These are phyloP conservation scores for Clamator glandarius DNA, from an alignment of 2,797 vertebrate species.

Conservation along the genomic window DNA sequence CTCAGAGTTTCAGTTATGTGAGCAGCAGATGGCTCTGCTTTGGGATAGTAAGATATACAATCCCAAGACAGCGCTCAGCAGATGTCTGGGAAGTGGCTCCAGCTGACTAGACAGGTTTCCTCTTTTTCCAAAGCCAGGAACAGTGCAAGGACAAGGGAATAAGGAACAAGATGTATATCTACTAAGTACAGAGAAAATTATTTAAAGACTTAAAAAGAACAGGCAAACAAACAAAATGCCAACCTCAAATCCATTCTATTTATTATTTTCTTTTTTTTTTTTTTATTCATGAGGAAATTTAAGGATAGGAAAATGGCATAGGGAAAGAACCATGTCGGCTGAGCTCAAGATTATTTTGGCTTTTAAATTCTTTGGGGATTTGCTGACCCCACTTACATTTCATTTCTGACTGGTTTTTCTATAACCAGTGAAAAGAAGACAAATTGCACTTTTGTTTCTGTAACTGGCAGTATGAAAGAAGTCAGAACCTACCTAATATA, in stretches of 20 bases:
- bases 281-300: background rate
- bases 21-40: conserved; percentile 1
- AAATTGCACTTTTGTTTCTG: background rate
- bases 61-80: background rate
- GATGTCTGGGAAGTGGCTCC: background rate
- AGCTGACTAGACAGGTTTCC: background rate
- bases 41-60: background rate
- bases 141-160: background rate
- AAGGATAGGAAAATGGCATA: background rate
- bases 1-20: background rate
- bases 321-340: background rate
- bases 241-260: background rate
- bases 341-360: accelerated
- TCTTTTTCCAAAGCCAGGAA: background rate
- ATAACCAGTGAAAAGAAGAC: background rate
- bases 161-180: background rate
- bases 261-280: background rate
- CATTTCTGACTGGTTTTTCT: background rate
- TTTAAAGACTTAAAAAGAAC: background rate
- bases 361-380: background rate
- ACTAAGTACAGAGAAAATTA: background rate
- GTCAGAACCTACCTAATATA: background rate
- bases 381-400: background rate
- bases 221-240: background rate
- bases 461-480: background rate